phyloP scores from a whole-genome alignment of 2,888 invertebrate species.

The Galerucella pusilla region DNA sequence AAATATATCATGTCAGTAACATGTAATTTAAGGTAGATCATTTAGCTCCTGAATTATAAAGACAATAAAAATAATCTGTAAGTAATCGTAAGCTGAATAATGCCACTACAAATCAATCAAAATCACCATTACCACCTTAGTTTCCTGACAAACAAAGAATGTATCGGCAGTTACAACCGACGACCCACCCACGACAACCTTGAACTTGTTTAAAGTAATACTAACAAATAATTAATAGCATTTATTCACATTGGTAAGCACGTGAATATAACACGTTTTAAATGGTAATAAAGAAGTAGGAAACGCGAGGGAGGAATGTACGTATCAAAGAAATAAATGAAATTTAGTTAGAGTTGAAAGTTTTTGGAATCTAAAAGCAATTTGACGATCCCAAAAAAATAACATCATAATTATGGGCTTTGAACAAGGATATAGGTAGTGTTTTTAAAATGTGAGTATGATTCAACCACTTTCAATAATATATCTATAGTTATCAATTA shows the following conservation, averaged over 20 bases:
- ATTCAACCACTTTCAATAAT: neutral
- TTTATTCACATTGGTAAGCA: conserved; percentile 44
- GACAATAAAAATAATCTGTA: no score
- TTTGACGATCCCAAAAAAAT: neutral
- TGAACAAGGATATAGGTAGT: neutral
- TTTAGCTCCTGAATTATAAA: no score
- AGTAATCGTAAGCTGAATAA: neutral
- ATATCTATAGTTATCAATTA: neutral
- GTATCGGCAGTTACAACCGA: conserved; percentile 24
- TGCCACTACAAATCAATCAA: conserved; percentile 25
- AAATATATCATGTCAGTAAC: no score
- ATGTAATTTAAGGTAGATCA: no score
- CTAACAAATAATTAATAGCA: conserved; percentile 37
- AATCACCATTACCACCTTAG: neutral
- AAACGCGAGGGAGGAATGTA: conserved; percentile 12
- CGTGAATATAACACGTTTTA: conserved; percentile 38
- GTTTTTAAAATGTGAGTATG: neutral
- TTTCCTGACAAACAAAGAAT: conserved; percentile 33
- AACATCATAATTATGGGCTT: neutral
- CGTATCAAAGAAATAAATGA: conserved; percentile 6
- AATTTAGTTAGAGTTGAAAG: neutral
- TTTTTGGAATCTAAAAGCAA: neutral
- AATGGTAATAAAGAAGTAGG: conserved; percentile 21
- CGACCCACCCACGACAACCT: conserved; percentile 43
- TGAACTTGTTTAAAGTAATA: conserved; percentile 44